These are phyloP conservation scores for Malacoraja senta DNA, from an alignment of 2,797 vertebrate species.

Conservation along the genomic window DNA sequence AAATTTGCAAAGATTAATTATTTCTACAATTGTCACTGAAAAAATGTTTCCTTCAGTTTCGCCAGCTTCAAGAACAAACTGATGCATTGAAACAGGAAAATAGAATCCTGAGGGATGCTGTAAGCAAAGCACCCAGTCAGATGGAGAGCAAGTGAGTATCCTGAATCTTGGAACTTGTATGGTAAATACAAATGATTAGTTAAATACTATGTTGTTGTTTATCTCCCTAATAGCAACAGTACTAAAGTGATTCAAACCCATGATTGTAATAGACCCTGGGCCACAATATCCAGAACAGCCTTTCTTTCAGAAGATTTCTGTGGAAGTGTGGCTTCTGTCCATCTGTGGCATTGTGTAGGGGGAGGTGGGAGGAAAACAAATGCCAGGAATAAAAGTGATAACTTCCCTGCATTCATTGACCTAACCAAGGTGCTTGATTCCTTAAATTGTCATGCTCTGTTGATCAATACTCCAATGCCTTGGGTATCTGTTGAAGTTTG, in stretches of 20 bases:
- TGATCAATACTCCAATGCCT: too few species aligned
- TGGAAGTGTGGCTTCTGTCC: too few species aligned
- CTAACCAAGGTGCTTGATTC: too few species aligned
- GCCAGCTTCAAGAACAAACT: slow-evolving; percentile 86
- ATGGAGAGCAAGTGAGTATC: slow-evolving; percentile 93
- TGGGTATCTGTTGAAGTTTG: too few species aligned
- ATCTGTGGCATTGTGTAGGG: too few species aligned
- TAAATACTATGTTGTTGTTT: neutral
- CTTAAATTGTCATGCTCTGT: too few species aligned
- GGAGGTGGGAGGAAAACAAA: too few species aligned
- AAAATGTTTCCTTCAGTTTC: slow-evolving; percentile 62
- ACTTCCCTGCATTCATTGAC: too few species aligned
- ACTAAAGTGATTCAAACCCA: neutral
- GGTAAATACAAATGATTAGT: neutral
- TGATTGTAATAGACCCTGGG: neutral
- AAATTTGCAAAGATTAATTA: neutral
- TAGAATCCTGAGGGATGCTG: slow-evolving; percentile 88
- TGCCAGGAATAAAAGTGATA: too few species aligned
- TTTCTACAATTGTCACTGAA: neutral
- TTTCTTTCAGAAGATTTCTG: too few species aligned
- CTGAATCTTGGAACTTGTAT: neutral
- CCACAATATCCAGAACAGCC: too few species aligned
- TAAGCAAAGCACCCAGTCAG: slow-evolving; percentile 88
- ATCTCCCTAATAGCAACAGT: neutral
- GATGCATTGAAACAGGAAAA: slow-evolving; percentile 94